phyloP scores from a whole-genome alignment of 37 sponge, comb jelly and placozoan species.

The Diacarnus erythraeanus region DNA sequence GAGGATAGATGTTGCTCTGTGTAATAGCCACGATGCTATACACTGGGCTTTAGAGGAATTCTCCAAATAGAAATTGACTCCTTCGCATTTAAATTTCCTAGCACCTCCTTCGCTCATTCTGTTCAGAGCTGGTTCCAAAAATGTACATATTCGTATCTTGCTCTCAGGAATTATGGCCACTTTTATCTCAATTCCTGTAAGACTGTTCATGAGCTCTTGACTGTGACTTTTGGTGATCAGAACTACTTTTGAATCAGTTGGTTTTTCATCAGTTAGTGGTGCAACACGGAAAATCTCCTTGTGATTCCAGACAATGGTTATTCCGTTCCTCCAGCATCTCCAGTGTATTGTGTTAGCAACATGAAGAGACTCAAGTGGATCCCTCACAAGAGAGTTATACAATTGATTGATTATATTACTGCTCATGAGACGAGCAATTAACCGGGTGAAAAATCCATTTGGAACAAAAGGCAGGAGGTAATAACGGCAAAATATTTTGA shows the following conservation, averaged over 20 bases:
- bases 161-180: conserved; percentile 50
- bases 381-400: background rate
- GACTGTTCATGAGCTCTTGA: background rate
- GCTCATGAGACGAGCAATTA: conserved; percentile 72
- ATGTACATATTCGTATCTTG: background rate
- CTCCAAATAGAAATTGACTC: too few species aligned
- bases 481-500: conserved; percentile 29
- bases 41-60: conserved; percentile 8
- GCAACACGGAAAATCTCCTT: conserved; percentile 67
- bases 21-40: conserved; percentile 77
- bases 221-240: conserved; percentile 21
- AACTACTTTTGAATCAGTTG: background rate
- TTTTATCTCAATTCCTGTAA: conserved; percentile 50
- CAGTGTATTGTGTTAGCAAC: conserved; percentile 55
- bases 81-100: too few species aligned
- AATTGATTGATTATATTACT: conserved; percentile 36
- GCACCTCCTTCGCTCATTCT: background rate
- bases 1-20: conserved; percentile 50
- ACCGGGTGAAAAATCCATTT: conserved; percentile 76
- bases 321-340: conserved; percentile 77
- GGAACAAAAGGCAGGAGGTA: conserved; percentile 72
- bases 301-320: conserved; percentile 49
- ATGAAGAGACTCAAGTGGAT: background rate
- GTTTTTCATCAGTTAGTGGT: conserved; percentile 13
- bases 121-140: background rate